Percentiles rank a stretch among this genome's conserved stretches.
These are phyloP conservation scores for Carcinoscorpius rotundicauda DNA, from an alignment of 1,140 invertebrate genomes.

Conservation along the genomic window DNA sequence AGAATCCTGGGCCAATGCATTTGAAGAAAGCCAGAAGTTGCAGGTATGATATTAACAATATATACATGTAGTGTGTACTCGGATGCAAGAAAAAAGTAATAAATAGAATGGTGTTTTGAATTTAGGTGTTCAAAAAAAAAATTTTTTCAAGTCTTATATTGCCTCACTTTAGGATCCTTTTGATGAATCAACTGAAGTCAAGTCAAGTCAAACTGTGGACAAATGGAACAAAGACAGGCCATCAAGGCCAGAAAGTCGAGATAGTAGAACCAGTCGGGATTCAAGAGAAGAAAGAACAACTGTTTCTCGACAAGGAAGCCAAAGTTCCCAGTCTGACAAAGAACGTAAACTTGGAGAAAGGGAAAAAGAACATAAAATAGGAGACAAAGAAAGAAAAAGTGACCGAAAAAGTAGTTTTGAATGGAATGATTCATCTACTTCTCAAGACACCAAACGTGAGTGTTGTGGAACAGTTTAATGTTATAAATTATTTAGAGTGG, in stretches of 20 bases:
- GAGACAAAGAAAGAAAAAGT: conserved; percentile 21
- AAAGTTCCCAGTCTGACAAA: conserved; percentile 15
- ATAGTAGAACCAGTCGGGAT: conserved; percentile 43
- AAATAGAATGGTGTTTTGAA: too few species aligned
- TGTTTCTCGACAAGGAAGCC: conserved; percentile 17
- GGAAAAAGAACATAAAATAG: conserved; percentile 5
- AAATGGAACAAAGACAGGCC: conserved; percentile 37
- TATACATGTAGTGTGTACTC: too few species aligned
- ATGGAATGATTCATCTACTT: conserved; percentile 22
- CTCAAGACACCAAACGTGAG: conserved; percentile 16
- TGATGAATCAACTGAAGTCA: conserved; percentile 31
- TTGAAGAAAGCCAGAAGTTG: conserved; percentile 11
- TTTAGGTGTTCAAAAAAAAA: too few species aligned
- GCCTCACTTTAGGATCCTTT: conserved; percentile 33
- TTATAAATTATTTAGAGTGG: too few species aligned
- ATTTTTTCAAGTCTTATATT: too few species aligned
- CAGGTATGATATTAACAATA: too few species aligned
- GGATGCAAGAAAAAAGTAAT: too few species aligned
- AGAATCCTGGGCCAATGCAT: conserved; percentile 3
- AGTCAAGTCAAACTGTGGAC: conserved; percentile 20
- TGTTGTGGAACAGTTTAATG: background rate
- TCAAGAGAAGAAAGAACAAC: conserved; percentile 29
- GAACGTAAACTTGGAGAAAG: conserved; percentile 13
- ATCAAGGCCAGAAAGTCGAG: conserved; percentile 39
- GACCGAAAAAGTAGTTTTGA: background rate